A percentile compares a stretch with the other conserved stretches of the same genome.
phyloP scores from a whole-genome alignment of 2,797 vertebrate genomes.

The Monodelphis domestica region DNA sequence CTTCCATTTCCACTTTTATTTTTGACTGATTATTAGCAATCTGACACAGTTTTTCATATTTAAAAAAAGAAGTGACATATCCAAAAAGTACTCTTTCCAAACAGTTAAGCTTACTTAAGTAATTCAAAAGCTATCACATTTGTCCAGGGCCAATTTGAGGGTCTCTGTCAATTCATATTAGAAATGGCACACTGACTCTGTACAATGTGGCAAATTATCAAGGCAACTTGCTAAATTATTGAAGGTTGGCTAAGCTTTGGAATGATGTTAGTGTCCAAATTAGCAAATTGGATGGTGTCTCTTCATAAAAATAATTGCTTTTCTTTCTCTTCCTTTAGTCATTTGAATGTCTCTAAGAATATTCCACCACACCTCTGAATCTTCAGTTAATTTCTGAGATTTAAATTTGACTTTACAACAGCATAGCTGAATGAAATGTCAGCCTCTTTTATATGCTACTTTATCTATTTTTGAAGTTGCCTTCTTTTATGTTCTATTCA shows the following conservation, averaged over 20 bases:
- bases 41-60: conserved; percentile 1
- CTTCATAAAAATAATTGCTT: conserved; percentile 54
- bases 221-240: conserved; percentile 78
- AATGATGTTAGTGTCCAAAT: conserved; percentile 72
- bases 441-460: conserved; percentile 41
- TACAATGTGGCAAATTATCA: conserved; percentile 77
- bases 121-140: conserved; percentile 64
- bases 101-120: conserved; percentile 67
- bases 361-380: conserved; percentile 29
- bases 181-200: conserved; percentile 75
- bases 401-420: conserved; percentile 53
- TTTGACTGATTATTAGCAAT: neutral
- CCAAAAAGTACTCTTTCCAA: conserved; percentile 44
- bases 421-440: conserved; percentile 57
- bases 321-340: conserved; percentile 56
- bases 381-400: conserved; percentile 56
- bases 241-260: conserved; percentile 75
- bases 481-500: conserved; percentile 57
- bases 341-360: conserved; percentile 12
- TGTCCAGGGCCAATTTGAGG: conserved; percentile 25
- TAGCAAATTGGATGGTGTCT: conserved; percentile 56
- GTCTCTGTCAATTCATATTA: conserved; percentile 78
- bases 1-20: neutral
- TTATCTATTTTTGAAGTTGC: conserved; percentile 63
- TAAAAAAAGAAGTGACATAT: neutral